phyloP scores from a whole-genome alignment of 2,113 vertebrate genomes.

The Gulo gulo region DNA sequence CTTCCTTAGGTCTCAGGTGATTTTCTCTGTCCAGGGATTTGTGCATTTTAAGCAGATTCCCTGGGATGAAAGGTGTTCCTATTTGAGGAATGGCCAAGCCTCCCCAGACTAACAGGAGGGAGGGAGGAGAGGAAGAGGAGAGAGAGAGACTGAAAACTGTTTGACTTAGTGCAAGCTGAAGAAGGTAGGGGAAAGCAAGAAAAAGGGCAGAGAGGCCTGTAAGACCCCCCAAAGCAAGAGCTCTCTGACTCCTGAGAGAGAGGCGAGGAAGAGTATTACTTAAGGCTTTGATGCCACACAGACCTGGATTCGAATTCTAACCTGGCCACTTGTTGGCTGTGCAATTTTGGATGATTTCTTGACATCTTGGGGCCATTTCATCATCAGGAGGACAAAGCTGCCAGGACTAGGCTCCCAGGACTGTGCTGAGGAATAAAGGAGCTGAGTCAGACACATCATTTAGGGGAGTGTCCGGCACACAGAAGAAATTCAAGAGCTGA shows the following conservation, averaged over 20 bases:
- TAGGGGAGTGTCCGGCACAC: not conserved
- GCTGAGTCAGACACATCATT: not conserved
- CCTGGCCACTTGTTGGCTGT: not conserved
- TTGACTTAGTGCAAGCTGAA: not conserved
- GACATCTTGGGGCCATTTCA: not conserved
- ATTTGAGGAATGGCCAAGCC: not conserved
- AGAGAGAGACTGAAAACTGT: not conserved
- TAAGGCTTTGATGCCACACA: not conserved
- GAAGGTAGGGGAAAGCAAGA: not conserved
- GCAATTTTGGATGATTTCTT: not conserved
- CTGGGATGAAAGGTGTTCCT: not conserved
- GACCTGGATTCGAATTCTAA: not conserved
- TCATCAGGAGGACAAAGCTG: not conserved
- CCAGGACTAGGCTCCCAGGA: not conserved
- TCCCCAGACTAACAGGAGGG: not conserved
- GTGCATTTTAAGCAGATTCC: not conserved
- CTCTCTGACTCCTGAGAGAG: not conserved
- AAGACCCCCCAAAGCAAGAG: not conserved
- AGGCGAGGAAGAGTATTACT: not conserved
- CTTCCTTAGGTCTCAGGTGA: not conserved
- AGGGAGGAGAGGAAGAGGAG: accelerated
- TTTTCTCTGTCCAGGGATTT: not conserved
- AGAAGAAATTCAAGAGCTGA: not conserved
- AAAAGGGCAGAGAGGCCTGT: not conserved
- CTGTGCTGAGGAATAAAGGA: not conserved